Evolutionary conservation across 2,113 vertebrate species (phyloP), one percentile per base, ranked within the genome.

Genomic region (Crotalus tigris): DNA sequence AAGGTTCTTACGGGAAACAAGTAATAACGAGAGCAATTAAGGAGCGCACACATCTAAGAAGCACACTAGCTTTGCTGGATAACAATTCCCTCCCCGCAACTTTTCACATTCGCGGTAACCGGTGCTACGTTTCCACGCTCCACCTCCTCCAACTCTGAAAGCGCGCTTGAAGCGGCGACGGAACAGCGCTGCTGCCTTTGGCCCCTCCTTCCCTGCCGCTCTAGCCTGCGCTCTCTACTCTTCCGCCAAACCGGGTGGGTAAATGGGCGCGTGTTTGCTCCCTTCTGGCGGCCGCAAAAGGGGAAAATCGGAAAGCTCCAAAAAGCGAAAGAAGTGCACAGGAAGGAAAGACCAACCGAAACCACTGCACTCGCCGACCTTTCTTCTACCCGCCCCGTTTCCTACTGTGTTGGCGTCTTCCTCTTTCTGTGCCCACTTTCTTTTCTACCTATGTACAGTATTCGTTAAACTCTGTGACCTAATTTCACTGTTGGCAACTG

Each of bases 101-200:
- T 13, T 44, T 19, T 61, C 59, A 5, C 49, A n/a, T n/a, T n/a
- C 26, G 24, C 26, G 54, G 24, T 29, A 64, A 24, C 19, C 23
- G 69, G 5, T 1, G 4, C 0, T 4, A 26, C 69, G 4, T 11
- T 33, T 3, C 21, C 33, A 1, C 75, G 2, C 19, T 1, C 19
- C 33, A 19, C 33, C 29, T 15, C 54, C 10, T 33, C 8, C 21
- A 2, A 3, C 33, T 44, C 33, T 3, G 7, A 49, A 55, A 29
- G 15, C 54, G 3, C 17, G 13, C 6, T 33, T 1, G 17, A 8
- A 87, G 13, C 86, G 46, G 87, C 87, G 51, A 29, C 10, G 85
- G 12, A 87, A 29, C 33, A 49, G 13, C 29, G 1, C 8, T 9
- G 5, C 21, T 13, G n/a, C 13, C 11, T 17, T 49, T 21, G 15